Evolutionary conservation across 2,113 vertebrate species (phyloP), one percentile per base, ranked within the genome.

Genomic region (Marmota flaviventris): DNA sequence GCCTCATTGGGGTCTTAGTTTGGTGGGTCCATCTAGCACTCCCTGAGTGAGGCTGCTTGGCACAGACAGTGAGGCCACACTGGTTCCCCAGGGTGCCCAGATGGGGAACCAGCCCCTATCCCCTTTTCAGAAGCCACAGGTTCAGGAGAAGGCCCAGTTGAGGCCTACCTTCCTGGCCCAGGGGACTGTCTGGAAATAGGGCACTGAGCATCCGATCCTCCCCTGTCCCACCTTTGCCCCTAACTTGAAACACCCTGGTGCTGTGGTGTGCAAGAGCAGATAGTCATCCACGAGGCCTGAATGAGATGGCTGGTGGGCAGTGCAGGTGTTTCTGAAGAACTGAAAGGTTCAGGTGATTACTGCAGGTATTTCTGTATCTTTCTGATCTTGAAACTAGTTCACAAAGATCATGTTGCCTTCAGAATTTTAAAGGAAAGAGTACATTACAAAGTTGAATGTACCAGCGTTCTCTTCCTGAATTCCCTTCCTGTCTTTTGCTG

Each of bases 401-500:
- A 56, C 75, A 73, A 39, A 69, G 63, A 45, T 39, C 51, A 6
- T 1, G n/a, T 13, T 85, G 78, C 58, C 90, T 82, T 81, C 10
- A 34, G 56, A 34, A 25, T 89, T 93, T 39, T 78, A 78, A 72
- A 65, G 72, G 72, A 22, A 73, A 8, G 39, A 22, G 32, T 12
- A 25, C 53, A 11, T 45, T 48, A 0, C 0, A 37, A 53, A 56
- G 8, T 20, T 34, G 63, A 39, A 61, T 39, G 51, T 10, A 51
- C 12, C 0, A 1, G 22, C 0, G 0, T 32, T 13, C 53, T 77
- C 39, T 37, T 89, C 81, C 56, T 5, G 37, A 5, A 0, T 51
- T 58, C 32, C 7, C 0, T 70, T 67, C 7, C 29, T n/a, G 61
- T 34, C 61, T 58, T 45, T 53, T 2, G 0, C 27, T 61, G 42